Base-by-base conservation (phyloP, 1,140 invertebrate species). In the Brachionus manjavacas region DNA sequence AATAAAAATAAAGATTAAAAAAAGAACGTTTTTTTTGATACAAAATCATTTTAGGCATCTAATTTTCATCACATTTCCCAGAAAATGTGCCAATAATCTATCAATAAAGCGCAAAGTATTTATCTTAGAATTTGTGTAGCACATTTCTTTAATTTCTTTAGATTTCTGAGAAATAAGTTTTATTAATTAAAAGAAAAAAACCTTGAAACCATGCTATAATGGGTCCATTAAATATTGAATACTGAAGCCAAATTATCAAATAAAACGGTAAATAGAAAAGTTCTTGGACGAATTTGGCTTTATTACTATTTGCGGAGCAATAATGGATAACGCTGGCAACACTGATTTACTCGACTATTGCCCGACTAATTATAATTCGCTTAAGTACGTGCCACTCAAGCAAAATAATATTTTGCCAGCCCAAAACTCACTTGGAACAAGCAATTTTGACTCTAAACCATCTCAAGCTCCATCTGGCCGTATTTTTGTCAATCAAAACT, bases 251-350 rank as follows among this genome's bases (percentile, higher is more conserved):
- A 60, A 60, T 60, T 20, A 4, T 20, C 16, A 9, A 60, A 72
- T 16, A 35, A n/a, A 20, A n/a, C 2, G 16, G 4, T 20, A 41
- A 41, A 23, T 41, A 72, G 16, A 72, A 41, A 70, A 72, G n/a
- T n/a, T 41, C 2, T 39, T n/a, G 7, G 16, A 39, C 11, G 12
- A 16, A n/a, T 16, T 72, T 72, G 20, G 28, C 31, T 72, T 72
- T 41, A 41, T 72, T 41, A 72, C 6, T 31, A n/a, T 68, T 68
- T 68, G 2, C 9, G 3, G 66, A 41, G 35, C n/a, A 60, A 72
- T 76, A 76, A 76, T 76, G 72, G 72, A 76, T 76, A 76, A 49
- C 31, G 8, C 11, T 25, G 52, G 28, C 72, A 76, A 31, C 9
- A 76, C 72, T 49, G 41, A n/a, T 41, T 39, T 23, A 16, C 4